phyloP scores from a whole-genome alignment of 35 echinoderm and acorn worm genomes.

The Apostichopus californicus region DNA sequence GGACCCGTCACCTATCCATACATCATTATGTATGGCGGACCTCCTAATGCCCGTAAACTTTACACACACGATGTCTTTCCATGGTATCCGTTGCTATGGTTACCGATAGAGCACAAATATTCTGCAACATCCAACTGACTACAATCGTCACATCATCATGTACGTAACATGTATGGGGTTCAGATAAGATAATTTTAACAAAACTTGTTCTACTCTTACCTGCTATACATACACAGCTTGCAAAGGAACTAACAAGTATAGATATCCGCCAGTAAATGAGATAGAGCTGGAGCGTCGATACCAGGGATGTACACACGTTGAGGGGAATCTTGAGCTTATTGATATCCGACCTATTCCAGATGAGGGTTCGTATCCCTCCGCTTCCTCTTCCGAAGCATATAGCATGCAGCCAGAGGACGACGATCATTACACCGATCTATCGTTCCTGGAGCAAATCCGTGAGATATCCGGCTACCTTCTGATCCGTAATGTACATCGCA shows the following conservation, averaged over 20 bases:
- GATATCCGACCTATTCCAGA: background rate
- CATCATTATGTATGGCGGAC: too few relatives aligned
- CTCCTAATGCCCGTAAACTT: too few relatives aligned
- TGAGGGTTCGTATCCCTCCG: background rate
- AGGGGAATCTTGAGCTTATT: slow-evolving; percentile 12
- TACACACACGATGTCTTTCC: too few relatives aligned
- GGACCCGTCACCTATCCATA: too few relatives aligned
- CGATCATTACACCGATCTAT: background rate
- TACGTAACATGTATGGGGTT: too few relatives aligned
- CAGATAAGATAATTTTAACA: too few relatives aligned
- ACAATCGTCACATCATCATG: too few relatives aligned
- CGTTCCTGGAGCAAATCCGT: background rate
- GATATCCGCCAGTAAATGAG: background rate
- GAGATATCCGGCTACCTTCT: slow-evolving; percentile 22
- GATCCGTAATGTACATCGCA: background rate
- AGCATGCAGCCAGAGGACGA: background rate
- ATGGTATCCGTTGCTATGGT: too few relatives aligned
- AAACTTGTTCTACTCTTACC: too few relatives aligned
- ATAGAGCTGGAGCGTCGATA: background rate
- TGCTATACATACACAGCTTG: background rate
- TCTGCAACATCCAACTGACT: too few relatives aligned
- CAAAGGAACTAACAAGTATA: background rate
- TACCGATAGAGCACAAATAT: too few relatives aligned
- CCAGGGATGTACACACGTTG: background rate
- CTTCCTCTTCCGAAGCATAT: background rate